Percentiles rank a stretch among this genome's conserved stretches.
Conservation (phyloP, 2,113 vertebrate species). For the Rhea americana region DNA sequence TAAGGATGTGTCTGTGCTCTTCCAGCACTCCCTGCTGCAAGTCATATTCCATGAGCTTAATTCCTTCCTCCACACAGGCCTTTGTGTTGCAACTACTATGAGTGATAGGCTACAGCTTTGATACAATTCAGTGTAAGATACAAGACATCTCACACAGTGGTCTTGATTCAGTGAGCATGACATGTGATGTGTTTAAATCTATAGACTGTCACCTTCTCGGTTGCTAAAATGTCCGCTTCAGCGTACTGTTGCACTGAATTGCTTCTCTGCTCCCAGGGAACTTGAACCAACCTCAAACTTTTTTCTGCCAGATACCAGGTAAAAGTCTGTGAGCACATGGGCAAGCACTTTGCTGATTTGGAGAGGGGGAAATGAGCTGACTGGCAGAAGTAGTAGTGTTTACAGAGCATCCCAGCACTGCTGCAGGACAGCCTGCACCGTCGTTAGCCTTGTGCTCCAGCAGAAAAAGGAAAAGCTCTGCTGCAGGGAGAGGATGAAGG, state of each 20-base stretch:
- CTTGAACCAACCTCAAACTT: neutral
- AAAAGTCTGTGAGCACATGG: neutral
- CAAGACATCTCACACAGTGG: neutral
- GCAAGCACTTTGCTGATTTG: neutral
- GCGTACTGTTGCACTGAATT: neutral
- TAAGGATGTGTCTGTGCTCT: neutral
- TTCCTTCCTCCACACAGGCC: too few species aligned
- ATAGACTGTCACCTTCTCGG: neutral
- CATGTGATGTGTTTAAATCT: neutral
- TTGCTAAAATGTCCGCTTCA: neutral
- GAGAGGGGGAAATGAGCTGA: neutral
- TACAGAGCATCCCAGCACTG: neutral
- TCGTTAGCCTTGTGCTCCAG: neutral
- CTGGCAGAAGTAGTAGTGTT: neutral
- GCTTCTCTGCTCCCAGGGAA: neutral
- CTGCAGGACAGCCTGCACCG: neutral
- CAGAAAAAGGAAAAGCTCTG: neutral
- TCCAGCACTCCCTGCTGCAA: neutral
- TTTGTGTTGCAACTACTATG: neutral
- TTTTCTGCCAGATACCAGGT: neutral
- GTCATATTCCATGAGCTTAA: neutral
- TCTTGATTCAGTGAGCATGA: neutral
- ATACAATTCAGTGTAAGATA: fast-evolving
- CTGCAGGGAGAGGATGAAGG: neutral
- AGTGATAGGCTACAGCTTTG: neutral